Percentiles rank a stretch among this genome's conserved stretches.
Evolutionary conservation across 2,888 invertebrate species (phyloP).

Genomic region (Rhamnusium bicolor): DNA sequence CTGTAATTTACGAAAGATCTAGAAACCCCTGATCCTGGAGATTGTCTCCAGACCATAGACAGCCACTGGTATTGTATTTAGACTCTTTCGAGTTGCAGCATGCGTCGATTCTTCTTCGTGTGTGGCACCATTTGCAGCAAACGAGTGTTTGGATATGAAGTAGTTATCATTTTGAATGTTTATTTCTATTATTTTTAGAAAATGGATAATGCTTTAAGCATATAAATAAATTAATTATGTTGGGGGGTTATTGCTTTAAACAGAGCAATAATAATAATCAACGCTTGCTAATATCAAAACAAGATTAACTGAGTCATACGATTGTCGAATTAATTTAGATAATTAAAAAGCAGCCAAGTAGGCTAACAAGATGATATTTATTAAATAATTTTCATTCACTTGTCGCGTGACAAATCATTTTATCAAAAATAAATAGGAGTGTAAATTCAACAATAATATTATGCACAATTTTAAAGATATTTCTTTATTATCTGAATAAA

Average conservation of each 20-base stretch:
- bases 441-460: neutral
- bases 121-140: neutral
- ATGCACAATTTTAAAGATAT: neutral
- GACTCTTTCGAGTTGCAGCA: neutral
- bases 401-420: neutral
- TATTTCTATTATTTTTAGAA: neutral
- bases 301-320: neutral
- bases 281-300: neutral
- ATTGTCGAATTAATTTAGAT: neutral
- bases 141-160: neutral
- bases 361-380: neutral
- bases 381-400: neutral
- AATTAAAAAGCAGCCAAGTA: neutral
- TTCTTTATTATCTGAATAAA: neutral
- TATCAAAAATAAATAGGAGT: neutral
- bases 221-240: too few relatives aligned
- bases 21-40: too few relatives aligned
- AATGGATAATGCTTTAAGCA: neutral
- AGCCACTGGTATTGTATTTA: neutral
- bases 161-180: neutral
- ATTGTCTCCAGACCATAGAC: too few relatives aligned
- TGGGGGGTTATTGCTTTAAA: constrained; percentile 5
- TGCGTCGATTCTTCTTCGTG: neutral
- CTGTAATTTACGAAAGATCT: too few relatives aligned
- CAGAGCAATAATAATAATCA: neutral